phyloP scores from a whole-genome alignment of 1,140 invertebrate species.

The Bombus confusus region DNA sequence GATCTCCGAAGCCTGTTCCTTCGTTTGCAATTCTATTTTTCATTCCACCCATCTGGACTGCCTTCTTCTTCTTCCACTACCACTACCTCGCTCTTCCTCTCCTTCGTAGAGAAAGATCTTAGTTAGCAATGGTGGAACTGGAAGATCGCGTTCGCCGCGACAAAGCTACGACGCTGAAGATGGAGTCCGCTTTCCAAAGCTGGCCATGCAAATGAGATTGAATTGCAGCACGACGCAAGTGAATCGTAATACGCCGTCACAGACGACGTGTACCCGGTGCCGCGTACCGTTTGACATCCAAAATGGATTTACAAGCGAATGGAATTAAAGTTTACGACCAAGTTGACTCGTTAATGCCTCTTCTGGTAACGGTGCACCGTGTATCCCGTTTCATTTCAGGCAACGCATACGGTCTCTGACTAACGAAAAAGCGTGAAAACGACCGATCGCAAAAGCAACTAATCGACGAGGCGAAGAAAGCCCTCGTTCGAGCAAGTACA shows the following conservation, averaged over 20 bases:
- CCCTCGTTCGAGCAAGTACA: not conserved
- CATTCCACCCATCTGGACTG: constrained; percentile 13
- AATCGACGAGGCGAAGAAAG: not conserved
- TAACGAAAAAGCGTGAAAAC: not conserved
- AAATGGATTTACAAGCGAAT: not conserved
- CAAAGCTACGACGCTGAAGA: not conserved
- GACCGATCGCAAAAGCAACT: too few species aligned
- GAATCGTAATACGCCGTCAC: not conserved
- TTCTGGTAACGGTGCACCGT: not conserved
- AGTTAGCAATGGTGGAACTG: not conserved
- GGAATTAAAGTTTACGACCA: not conserved
- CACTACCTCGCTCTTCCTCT: not conserved
- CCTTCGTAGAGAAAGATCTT: not conserved
- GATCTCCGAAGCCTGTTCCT: constrained; percentile 36
- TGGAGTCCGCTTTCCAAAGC: constrained; percentile 14
- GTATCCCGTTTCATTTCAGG: not conserved
- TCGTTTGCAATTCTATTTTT: constrained; percentile 58
- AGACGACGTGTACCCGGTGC: not conserved
- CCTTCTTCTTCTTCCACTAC: not conserved
- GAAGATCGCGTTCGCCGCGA: not conserved
- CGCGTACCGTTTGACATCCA: not conserved
- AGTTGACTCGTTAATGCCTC: not conserved
- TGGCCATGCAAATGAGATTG: constrained; percentile 46
- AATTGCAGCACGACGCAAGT: constrained; percentile 15
- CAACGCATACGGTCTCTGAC: too few species aligned